phyloP scores from a whole-genome alignment of 2,888 invertebrate species.

The Prenolepis imparis region DNA sequence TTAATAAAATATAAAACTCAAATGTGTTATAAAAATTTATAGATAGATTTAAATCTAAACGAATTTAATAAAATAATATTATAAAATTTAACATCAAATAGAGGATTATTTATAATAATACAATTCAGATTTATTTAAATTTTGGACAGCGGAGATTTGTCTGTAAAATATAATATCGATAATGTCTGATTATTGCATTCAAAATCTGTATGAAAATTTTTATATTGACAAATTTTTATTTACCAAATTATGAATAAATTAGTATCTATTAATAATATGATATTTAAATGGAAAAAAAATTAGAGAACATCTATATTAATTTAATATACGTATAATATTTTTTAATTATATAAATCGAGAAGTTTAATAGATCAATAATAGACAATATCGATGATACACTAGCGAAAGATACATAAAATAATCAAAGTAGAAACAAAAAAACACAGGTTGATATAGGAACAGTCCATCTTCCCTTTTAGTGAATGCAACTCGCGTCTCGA shows the following conservation, averaged over 20 bases:
- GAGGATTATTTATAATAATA: not conserved
- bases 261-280: not conserved
- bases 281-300: not conserved
- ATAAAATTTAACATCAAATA: not conserved
- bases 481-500: slow-evolving; percentile 68
- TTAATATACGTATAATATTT: not conserved
- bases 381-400: slow-evolving; percentile 11
- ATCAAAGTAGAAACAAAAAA: slow-evolving; percentile 26
- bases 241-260: not conserved
- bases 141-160: slow-evolving; percentile 10
- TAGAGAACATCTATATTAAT: not conserved
- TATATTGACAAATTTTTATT: not conserved
- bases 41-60: no score
- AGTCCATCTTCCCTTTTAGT: not conserved
- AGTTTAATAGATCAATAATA: slow-evolving; percentile 1
- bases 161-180: slow-evolving; percentile 25
- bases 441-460: slow-evolving; percentile 8
- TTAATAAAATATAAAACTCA: not conserved
- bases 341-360: not conserved
- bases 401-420: slow-evolving; percentile 8
- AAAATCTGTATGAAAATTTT: not conserved
- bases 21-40: not conserved
- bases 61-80: not conserved
- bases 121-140: not conserved
- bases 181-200: not conserved